Evolutionary conservation across 2,888 invertebrate genomes (phyloP).

Genomic region (Aplocera efformata): DNA sequence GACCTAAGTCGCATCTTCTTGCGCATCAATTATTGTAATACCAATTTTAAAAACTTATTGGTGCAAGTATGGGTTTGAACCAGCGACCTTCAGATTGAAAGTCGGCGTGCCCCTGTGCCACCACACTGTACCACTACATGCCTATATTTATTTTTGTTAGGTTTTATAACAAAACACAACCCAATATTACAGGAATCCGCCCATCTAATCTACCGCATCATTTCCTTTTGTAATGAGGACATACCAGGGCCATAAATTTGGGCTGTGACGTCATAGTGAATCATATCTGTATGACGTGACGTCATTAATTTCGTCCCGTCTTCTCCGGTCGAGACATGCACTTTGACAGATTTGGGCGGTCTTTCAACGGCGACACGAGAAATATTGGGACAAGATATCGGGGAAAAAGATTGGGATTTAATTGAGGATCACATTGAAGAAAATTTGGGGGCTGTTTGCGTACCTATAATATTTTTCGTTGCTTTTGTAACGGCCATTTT

Average conservation of each 20-base stretch:
- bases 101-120: no score
- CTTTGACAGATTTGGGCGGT: slow-evolving; percentile 45
- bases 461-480: background rate
- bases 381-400: slow-evolving; percentile 30
- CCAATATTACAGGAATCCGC: slow-evolving; percentile 16
- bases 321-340: slow-evolving; percentile 28
- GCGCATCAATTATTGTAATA: no score
- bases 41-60: no score
- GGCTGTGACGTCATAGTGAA: slow-evolving; percentile 43
- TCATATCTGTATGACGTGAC: slow-evolving; percentile 52
- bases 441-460: slow-evolving; percentile 3
- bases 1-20: no score
- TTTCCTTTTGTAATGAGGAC: slow-evolving; percentile 41
- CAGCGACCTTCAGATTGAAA: no score
- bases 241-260: slow-evolving; percentile 43
- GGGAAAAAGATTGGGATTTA: slow-evolving; percentile 20
- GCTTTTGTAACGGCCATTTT: no score
- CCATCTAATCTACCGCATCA: slow-evolving; percentile 33
- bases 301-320: slow-evolving; percentile 54
- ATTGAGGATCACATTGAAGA: slow-evolving; percentile 22
- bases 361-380: slow-evolving; percentile 37
- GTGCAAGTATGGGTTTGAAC: no score
- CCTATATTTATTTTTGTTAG: no score
- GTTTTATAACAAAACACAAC: slow-evolving; percentile 20
- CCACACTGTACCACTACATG: no score